A percentile compares a stretch with the other conserved stretches of the same genome.
These are phyloP conservation scores for Premnoplex brunnescens DNA, from an alignment of 2,797 vertebrate species.

Conservation along the genomic window DNA sequence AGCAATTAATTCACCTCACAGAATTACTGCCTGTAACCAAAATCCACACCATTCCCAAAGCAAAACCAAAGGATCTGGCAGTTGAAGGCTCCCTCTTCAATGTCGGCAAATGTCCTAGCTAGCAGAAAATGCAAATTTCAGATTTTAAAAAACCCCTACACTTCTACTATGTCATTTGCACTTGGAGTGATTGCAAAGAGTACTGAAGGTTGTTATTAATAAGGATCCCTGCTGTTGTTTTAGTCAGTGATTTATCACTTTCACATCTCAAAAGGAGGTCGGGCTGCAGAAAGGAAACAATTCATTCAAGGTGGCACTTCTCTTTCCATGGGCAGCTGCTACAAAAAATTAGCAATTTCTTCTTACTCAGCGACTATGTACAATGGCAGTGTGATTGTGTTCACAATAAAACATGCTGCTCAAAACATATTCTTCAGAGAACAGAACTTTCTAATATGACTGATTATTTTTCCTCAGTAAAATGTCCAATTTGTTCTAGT, in stretches of 20 bases:
- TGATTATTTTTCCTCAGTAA: too few species aligned
- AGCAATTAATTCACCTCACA: neutral
- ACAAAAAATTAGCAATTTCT: slow-evolving; percentile 44
- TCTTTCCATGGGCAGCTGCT: slow-evolving; percentile 18
- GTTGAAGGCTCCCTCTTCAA: neutral
- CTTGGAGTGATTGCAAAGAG: slow-evolving; percentile 32
- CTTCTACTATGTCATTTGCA: slow-evolving; percentile 36
- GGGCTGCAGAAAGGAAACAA: slow-evolving; percentile 54
- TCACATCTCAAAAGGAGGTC: slow-evolving; percentile 46
- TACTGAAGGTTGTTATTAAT: slow-evolving; percentile 66
- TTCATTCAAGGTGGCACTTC: slow-evolving; percentile 60
- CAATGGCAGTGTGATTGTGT: neutral
- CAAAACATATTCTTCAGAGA: neutral
- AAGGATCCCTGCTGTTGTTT: slow-evolving; percentile 66
- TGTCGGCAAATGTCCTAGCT: neutral
- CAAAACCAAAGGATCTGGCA: neutral
- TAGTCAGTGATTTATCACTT: slow-evolving; percentile 71
- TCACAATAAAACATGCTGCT: slow-evolving; percentile 23
- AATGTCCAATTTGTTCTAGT: too few species aligned
- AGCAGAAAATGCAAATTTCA: slow-evolving; percentile 1
- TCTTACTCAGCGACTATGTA: slow-evolving; percentile 49
- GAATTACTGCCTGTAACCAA: neutral
- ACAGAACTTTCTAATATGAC: too few species aligned
- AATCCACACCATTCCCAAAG: neutral
- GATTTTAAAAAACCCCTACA: neutral